Evolutionary conservation across 2,113 vertebrate species (phyloP).

Genomic region (Ammodramus savannarum): DNA sequence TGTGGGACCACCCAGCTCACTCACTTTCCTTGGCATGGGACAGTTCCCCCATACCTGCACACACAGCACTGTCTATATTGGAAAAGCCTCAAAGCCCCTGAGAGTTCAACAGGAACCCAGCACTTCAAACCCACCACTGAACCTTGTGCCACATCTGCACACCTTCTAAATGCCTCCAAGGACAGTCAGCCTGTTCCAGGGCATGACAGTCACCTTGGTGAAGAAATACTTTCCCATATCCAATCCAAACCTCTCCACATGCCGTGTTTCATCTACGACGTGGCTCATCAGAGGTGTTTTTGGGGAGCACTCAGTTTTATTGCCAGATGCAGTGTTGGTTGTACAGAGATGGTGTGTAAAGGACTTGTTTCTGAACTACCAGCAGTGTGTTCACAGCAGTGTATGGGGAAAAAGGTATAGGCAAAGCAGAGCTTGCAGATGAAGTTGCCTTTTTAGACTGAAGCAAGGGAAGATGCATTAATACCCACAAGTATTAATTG

Average conservation of each 20-base stretch:
- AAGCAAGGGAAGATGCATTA: neutral
- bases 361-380: neutral
- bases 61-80: neutral
- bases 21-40: accelerated
- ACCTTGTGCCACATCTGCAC: neutral
- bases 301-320: neutral
- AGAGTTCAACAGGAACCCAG: neutral
- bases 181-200: neutral
- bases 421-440: neutral
- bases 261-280: accelerated
- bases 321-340: neutral
- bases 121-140: neutral
- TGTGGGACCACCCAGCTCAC: neutral
- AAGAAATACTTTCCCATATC: neutral
- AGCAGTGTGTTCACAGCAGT: neutral
- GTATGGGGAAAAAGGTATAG: neutral
- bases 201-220: neutral
- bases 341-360: accelerated
- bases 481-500: neutral
- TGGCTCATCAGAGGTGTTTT: neutral
- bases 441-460: neutral
- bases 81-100: neutral
- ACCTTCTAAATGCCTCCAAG: neutral
- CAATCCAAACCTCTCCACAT: neutral
- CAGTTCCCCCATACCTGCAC: too few species aligned